phyloP scores from a whole-genome alignment of 2,888 invertebrate species.

The Metellina segmentata region DNA sequence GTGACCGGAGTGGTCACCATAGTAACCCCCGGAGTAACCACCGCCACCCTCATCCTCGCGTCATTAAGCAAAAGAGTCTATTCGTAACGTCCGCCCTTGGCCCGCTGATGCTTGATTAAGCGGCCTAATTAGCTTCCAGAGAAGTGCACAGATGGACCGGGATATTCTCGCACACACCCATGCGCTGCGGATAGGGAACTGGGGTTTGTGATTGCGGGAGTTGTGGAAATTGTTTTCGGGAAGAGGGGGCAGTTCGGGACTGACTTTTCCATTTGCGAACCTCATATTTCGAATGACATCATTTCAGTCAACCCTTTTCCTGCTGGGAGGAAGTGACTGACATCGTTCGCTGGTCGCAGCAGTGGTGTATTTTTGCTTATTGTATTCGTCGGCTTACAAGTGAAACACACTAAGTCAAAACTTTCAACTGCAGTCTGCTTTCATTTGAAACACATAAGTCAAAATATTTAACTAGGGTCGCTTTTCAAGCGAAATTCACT shows the following conservation, averaged over 20 bases:
- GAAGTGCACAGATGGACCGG: slow-evolving; percentile 28
- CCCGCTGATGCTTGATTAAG: slow-evolving; percentile 58
- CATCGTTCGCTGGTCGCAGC: too few relatives aligned
- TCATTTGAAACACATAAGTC: too few relatives aligned
- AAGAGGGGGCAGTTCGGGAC: neutral
- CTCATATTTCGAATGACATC: neutral
- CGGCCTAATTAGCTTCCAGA: slow-evolving; percentile 48
- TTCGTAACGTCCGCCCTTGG: neutral
- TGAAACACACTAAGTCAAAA: too few relatives aligned
- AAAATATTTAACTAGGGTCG: too few relatives aligned
- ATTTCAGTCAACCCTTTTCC: neutral
- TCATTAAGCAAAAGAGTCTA: slow-evolving; percentile 63
- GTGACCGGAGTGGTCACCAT: slow-evolving; percentile 49
- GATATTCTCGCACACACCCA: neutral
- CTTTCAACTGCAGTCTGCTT: too few relatives aligned
- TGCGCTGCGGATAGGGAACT: neutral
- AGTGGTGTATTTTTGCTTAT: too few relatives aligned
- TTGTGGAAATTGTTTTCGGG: slow-evolving; percentile 16
- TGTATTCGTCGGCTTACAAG: too few relatives aligned
- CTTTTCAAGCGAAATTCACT: too few relatives aligned
- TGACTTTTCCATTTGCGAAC: neutral
- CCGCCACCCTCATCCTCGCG: slow-evolving; percentile 10
- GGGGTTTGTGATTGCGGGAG: neutral
- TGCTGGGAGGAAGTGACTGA: neutral
- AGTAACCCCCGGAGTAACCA: slow-evolving; percentile 36